Evolutionary conservation across 2,797 vertebrate species (phyloP).

Genomic region (Poeciliopsis paucimaculata): DNA sequence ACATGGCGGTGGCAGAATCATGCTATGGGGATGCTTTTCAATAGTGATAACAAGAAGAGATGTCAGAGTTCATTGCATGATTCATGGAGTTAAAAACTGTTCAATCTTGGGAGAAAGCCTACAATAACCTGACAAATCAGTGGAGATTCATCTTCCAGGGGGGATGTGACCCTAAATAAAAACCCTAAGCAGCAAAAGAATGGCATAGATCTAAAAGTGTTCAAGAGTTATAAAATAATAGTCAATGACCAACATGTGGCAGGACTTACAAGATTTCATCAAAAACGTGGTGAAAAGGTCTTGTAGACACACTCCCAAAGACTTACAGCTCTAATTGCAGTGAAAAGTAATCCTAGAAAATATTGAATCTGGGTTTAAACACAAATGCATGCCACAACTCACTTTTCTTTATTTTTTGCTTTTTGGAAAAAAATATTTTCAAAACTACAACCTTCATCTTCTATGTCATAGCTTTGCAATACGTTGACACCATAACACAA

Average conservation of each 20-base stretch:
- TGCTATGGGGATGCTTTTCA: not conserved
- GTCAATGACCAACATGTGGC: not conserved
- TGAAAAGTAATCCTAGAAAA: not conserved
- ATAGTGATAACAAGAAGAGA: not conserved
- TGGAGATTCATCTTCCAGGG: not conserved
- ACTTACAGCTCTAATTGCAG: not conserved
- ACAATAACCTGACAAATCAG: not conserved
- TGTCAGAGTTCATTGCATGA: not conserved
- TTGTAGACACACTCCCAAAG: not conserved
- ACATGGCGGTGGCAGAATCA: not conserved
- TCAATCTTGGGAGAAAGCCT: not conserved
- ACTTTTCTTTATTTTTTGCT: not conserved
- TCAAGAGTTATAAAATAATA: not conserved
- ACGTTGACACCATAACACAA: not conserved
- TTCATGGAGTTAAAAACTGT: not conserved
- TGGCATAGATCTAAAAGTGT: not conserved
- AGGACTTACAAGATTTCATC: not conserved
- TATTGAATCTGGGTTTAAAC: not conserved
- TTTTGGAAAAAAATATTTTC: not conserved
- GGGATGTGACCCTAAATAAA: not conserved
- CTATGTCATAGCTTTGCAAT: not conserved
- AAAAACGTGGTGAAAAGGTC: not conserved
- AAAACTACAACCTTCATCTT: not conserved
- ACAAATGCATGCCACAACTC: not conserved
- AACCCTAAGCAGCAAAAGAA: not conserved